phyloP scores from a whole-genome alignment of 2,797 vertebrate species.

The Tapirus indicus region DNA sequence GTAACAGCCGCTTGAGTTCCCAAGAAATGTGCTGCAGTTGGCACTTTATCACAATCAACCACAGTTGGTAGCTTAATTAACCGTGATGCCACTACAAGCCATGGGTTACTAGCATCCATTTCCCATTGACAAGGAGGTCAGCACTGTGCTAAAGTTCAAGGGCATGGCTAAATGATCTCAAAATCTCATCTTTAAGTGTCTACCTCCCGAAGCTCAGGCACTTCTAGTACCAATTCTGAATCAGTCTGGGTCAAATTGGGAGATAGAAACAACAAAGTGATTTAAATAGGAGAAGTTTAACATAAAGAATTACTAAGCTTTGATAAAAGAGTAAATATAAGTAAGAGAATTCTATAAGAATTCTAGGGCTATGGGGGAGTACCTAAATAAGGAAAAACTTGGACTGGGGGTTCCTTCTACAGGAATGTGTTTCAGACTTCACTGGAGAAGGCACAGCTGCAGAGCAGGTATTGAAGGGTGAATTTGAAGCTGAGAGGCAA shows the following conservation, averaged over 20 bases:
- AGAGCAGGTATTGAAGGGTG: neutral
- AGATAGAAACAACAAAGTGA: neutral
- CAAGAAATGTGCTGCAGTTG: neutral
- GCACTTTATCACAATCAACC: neutral
- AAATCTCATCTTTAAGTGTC: neutral
- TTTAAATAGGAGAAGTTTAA: neutral
- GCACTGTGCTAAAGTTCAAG: neutral
- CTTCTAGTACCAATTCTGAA: neutral
- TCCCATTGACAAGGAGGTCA: neutral
- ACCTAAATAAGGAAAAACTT: neutral
- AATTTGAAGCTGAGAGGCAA: neutral
- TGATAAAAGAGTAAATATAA: neutral
- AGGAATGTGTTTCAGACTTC: neutral
- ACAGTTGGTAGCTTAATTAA: slow-evolving; percentile 9
- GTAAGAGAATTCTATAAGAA: neutral
- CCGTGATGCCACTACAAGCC: neutral
- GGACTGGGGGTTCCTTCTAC: neutral
- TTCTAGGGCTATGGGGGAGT: neutral
- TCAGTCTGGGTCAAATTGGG: neutral
- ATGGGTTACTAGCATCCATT: neutral
- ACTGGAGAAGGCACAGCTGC: neutral
- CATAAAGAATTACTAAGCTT: neutral
- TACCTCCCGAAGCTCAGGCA: neutral
- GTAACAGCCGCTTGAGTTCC: neutral
- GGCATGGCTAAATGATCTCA: neutral